Base-by-base conservation (phyloP, 1,140 invertebrate genomes). In the Varroa destructor region DNA sequence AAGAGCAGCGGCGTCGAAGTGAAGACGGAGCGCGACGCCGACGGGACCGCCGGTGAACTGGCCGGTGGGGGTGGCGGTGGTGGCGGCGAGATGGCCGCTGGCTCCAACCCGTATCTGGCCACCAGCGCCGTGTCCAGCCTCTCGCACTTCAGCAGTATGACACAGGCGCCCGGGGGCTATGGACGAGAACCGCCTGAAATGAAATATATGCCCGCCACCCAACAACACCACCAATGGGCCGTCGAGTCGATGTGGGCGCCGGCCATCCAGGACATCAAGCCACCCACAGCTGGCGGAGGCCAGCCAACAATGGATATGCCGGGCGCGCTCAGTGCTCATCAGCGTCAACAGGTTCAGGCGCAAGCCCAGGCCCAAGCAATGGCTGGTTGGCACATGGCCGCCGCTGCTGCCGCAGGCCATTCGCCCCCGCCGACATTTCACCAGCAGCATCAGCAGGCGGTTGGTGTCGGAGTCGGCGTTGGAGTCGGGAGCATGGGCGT, bases 121-220 rank as follows among this genome's bases (percentile, higher is more conserved):
- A 67, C 61, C 46, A 67, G 61, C 61, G 61, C 61, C 61, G 61
- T 67, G 40, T 67, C 61, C 12, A 67, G 61, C 46, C 61, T 67
- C 12, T 67, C 61, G 61, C 61, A 67, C 61, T 67, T 67, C 37
- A 43, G 40, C 40, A 67, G 46, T 8, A 67, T 67, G 61, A 46
- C 61, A 14, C 61, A 67, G 8, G 37, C 61, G 85, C 46, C 46
- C 8, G 85, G 76, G 88, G 89, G 77, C 58, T 77, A 78, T 87
- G 88, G 78, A 84, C 85, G 77, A 43, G 79, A 81, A 70, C 76
- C 78, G 85, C 87, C 78, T 85, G 91, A 94, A 80, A 92, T 95
- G 89, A 95, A 95, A 81, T 95, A 94, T 81, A 87, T 90, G 84
- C 87, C 89, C 72, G 85, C 86, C 73, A 84, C 85, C 64, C 75